phyloP scores from a whole-genome alignment of 2,888 invertebrate genomes.

The Rhingia campestris region DNA sequence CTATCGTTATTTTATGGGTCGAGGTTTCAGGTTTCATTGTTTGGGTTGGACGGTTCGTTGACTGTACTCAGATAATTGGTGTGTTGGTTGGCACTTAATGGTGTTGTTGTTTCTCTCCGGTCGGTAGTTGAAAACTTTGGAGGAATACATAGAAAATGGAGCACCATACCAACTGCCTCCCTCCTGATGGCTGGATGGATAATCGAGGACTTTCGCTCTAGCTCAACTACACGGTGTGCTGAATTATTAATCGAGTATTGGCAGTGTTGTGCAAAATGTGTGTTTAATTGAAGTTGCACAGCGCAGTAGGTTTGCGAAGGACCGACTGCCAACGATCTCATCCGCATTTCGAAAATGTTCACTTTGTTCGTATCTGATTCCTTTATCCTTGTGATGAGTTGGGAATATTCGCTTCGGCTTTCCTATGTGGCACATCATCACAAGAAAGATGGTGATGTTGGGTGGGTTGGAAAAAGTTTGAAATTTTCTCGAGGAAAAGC shows the following conservation, averaged over 20 bases:
- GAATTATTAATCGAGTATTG: constrained; percentile 64
- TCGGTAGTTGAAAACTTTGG: constrained; percentile 37
- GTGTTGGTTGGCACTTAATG: constrained; percentile 60
- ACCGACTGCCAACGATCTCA: neutral
- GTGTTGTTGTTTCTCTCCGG: constrained; percentile 24
- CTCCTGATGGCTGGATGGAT: constrained; percentile 3
- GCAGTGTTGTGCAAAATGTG: constrained; percentile 47
- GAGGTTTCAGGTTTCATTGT: constrained; percentile 72
- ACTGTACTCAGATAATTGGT: constrained; percentile 70
- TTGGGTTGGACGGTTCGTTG: constrained; percentile 73
- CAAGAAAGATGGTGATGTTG: neutral
- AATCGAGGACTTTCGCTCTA: constrained; percentile 40
- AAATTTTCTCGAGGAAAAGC: constrained; percentile 34
- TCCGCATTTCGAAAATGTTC: neutral
- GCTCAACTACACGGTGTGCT: constrained; percentile 18
- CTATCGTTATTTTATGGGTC: constrained; percentile 66
- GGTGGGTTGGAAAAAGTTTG: neutral
- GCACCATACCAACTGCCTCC: neutral
- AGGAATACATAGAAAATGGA: neutral
- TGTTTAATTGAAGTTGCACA: constrained; percentile 33
- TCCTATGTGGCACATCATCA: neutral
- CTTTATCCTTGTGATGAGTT: constrained; percentile 21
- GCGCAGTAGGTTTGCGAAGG: neutral
- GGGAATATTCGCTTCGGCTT: constrained; percentile 30
- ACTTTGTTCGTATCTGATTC: constrained; percentile 28